These are phyloP conservation scores for Epistrophella euchroma DNA, from an alignment of 2,888 invertebrate species.

Conservation along the genomic window DNA sequence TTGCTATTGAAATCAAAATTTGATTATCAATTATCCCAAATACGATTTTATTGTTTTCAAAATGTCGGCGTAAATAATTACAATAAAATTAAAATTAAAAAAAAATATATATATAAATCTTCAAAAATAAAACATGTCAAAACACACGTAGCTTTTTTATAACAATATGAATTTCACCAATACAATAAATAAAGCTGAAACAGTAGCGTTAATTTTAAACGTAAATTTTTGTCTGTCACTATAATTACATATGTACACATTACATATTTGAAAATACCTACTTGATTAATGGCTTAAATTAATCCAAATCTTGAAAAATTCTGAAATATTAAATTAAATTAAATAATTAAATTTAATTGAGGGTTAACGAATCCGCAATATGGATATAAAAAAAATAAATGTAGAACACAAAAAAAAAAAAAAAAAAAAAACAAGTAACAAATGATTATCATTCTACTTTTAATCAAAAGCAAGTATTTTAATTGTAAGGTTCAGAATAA, in stretches of 20 bases:
- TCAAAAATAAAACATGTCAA: not conserved
- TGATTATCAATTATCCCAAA: constrained; percentile 1
- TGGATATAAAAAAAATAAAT: not conserved
- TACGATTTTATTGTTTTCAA: constrained; percentile 4
- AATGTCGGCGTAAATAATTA: not conserved
- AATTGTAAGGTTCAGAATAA: not conserved
- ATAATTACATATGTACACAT: no score
- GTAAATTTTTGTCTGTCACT: not conserved
- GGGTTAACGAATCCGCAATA: not conserved
- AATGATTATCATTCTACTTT: not conserved
- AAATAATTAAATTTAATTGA: constrained; percentile 3
- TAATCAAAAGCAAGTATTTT: constrained; percentile 19
- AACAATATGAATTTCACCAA: not conserved
- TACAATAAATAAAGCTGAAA: not conserved
- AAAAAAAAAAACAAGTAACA: not conserved
- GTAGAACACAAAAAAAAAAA: not conserved
- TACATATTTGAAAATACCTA: not conserved
- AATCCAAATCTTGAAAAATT: constrained; percentile 2
- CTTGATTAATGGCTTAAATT: constrained; percentile 9
- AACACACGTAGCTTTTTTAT: not conserved
- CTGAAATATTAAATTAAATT: not conserved
- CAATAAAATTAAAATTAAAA: no score
- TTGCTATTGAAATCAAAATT: not conserved
- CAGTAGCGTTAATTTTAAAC: not conserved
- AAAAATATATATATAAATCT: not conserved